Evolutionary conservation across 2,888 invertebrate genomes (phyloP).

Genomic region (Liposcelis brunnea): DNA sequence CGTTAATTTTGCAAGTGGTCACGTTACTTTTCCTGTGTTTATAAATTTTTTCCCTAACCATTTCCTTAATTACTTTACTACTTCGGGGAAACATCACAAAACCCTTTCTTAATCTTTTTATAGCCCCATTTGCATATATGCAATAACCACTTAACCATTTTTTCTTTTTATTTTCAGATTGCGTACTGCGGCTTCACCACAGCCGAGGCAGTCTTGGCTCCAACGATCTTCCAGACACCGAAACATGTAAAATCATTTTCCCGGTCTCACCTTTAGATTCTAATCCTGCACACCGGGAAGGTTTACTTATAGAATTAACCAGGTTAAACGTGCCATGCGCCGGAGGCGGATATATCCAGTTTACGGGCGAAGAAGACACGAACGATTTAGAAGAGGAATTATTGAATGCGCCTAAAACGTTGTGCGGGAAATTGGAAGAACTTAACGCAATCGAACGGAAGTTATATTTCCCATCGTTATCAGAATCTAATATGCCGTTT

Average conservation of each 20-base stretch:
- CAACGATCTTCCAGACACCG: background rate
- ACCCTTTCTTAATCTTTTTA: no score
- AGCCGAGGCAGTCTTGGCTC: background rate
- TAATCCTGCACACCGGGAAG: slow-evolving; percentile 24
- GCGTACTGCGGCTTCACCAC: slow-evolving; percentile 2
- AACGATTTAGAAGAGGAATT: slow-evolving; percentile 6
- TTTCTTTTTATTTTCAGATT: slow-evolving; percentile 6
- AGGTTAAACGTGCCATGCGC: slow-evolving; percentile 53
- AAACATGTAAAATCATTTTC: background rate
- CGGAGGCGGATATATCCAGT: slow-evolving; percentile 27
- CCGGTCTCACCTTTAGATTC: background rate
- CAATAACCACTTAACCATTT: no score
- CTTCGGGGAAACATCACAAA: no score
- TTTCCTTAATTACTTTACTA: no score
- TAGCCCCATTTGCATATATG: no score
- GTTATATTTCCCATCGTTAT: slow-evolving; percentile 37
- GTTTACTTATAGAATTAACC: slow-evolving; percentile 44
- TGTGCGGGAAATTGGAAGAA: slow-evolving; percentile 57
- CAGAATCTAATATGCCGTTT: slow-evolving; percentile 17
- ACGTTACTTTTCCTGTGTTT: no score
- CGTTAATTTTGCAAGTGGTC: no score
- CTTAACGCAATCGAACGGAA: slow-evolving; percentile 37
- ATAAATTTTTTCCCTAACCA: no score
- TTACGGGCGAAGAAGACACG: slow-evolving; percentile 1
- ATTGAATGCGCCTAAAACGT: slow-evolving; percentile 15